Base-by-base conservation (phyloP, 2,888 invertebrate genomes). In the Galerucella calmariensis region DNA sequence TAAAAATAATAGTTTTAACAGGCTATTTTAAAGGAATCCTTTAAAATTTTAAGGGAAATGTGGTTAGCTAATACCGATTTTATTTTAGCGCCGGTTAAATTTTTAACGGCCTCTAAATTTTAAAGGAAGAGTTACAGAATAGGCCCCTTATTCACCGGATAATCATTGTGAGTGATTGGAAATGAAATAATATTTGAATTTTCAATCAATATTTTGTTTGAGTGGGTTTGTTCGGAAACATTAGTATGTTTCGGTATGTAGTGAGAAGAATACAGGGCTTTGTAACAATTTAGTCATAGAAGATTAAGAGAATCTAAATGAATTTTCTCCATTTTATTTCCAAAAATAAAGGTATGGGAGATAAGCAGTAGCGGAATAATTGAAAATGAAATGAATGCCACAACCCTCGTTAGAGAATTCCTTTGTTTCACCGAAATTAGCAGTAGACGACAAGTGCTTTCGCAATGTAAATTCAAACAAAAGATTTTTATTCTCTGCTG, bases 401-500 rank as follows among this genome's bases (percentile, higher is more conserved):
- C 53, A 16, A 53, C 53, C 53, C 53, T 53, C 53, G 53, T 53
- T 53, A 53, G 53, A 2, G n/a, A 16, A 53, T 5, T n/a, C 53
- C 16, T 53, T 53, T 53, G 53, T 53, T 53, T 53, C 16, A 14
- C 53, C n/a, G 53, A 53, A 53, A 53, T 53, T 53, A 53, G 53
- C 53, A n/a, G 51, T 51, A 51, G 51, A n/a, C 51, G 51, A 53
- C 53, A 53, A 53, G 53, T 53, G n/a, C 53, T 53, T 53, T 16
- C n/a, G 53, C 53, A 53, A 53, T 53, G n/a, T 4, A 53, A 16
- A 53, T 53, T 53, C 53, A n/a, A 53, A 53, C 53, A 53, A 53
- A 53, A 53, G 53, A 53, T 53, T 53, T n/a, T 53, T 53, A 53
- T 53, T 53, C 16, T 53, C n/a, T 53, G 53, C n/a, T 53, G n/a